phyloP scores from a whole-genome alignment of 2,888 invertebrate species.

The Epinotia nisella region DNA sequence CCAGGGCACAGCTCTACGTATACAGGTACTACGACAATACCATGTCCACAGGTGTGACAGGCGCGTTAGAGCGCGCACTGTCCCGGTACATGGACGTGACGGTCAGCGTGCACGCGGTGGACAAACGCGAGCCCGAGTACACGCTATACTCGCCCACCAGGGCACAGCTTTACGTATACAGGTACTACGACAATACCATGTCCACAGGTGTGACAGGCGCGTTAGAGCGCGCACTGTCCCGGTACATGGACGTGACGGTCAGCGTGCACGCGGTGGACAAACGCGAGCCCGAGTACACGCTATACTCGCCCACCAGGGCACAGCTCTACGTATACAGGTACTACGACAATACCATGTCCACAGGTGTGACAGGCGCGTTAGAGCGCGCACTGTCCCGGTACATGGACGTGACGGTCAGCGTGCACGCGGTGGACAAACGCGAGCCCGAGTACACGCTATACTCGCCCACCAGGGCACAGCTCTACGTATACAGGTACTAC shows the following conservation, averaged over 20 bases:
- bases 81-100: too few species aligned
- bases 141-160: too few species aligned
- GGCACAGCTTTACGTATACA: too few species aligned
- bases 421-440: conserved; percentile 90
- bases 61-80: too few species aligned
- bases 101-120: too few species aligned
- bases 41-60: too few species aligned
- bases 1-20: conserved; percentile 91
- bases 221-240: conserved; percentile 89
- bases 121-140: too few species aligned
- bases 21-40: conserved; percentile 59
- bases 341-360: not conserved
- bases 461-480: conserved; percentile 89
- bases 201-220: conserved; percentile 85
- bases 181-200: not conserved
- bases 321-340: conserved; percentile 87
- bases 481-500: conserved; percentile 85
- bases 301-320: conserved; percentile 93
- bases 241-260: conserved; percentile 91
- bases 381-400: conserved; percentile 90
- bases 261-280: conserved; percentile 89
- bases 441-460: conserved; percentile 98
- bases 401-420: conserved; percentile 89
- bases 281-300: conserved; percentile 96
- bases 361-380: conserved; percentile 87